phyloP scores from a whole-genome alignment of 2,888 invertebrate genomes.

The Allolobophora icterica region DNA sequence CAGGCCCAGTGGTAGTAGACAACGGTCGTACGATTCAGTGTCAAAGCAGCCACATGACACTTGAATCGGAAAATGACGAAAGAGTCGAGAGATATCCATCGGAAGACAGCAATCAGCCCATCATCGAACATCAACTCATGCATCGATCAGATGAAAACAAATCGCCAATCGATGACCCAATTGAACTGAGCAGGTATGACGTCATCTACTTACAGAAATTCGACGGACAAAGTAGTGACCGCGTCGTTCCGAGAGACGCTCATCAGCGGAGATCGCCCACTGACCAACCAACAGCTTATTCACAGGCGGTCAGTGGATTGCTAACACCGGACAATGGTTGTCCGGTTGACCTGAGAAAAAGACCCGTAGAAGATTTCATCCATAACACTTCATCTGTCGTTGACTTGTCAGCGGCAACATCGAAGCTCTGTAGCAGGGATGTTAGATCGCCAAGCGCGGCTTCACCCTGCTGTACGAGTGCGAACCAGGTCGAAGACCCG shows the following conservation, averaged over 20 bases:
- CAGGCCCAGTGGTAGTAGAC: background rate
- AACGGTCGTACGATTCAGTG: background rate
- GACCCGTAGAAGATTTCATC: background rate
- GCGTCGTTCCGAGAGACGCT: background rate
- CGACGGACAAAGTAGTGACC: background rate
- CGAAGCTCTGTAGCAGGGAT: background rate
- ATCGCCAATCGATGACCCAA: background rate
- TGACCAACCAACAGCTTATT: background rate
- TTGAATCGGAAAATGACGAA: background rate
- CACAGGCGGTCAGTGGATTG: background rate
- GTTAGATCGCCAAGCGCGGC: background rate
- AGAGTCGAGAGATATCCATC: background rate
- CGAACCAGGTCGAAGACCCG: background rate
- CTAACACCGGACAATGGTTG: background rate
- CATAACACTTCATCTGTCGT: background rate
- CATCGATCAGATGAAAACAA: background rate
- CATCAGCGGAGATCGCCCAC: background rate
- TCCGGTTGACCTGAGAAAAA: background rate
- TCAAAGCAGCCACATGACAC: background rate
- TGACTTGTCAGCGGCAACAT: background rate
- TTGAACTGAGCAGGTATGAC: conserved; percentile 7
- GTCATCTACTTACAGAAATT: background rate
- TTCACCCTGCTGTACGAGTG: background rate
- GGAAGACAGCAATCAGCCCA: background rate
- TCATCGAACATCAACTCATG: background rate